Conservation (phyloP, 2,888 invertebrate species). For the Sicus ferrugineus region DNA sequence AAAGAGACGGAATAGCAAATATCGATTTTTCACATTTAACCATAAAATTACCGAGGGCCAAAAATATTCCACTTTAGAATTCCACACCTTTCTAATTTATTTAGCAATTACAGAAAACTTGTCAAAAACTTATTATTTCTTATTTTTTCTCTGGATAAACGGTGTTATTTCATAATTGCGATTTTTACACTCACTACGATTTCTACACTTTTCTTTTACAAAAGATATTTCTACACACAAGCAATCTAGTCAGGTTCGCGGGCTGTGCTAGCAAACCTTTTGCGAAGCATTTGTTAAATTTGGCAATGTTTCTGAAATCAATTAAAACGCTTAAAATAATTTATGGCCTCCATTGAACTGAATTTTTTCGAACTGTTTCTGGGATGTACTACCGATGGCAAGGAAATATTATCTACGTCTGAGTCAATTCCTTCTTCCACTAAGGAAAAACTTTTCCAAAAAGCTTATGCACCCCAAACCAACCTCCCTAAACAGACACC, state of each 20-base stretch:
- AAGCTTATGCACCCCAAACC: background rate
- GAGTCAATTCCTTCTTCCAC: constrained; percentile 42
- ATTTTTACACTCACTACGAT: no score
- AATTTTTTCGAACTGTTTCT: constrained; percentile 39
- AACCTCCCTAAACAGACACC: background rate
- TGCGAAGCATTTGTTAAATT: constrained; percentile 52
- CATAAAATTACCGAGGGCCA: no score
- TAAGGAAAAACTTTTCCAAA: constrained; percentile 9
- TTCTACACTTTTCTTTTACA: constrained; percentile 30
- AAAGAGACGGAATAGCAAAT: constrained; percentile 27
- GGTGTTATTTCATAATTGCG: no score
- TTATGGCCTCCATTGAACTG: no score
- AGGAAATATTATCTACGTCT: constrained; percentile 52
- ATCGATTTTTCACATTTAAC: constrained; percentile 40
- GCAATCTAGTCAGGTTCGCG: constrained; percentile 52
- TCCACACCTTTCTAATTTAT: background rate
- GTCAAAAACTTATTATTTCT: background rate
- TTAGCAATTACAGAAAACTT: background rate
- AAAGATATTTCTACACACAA: constrained; percentile 24
- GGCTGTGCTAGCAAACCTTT: constrained; percentile 47
- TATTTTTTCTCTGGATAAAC: background rate
- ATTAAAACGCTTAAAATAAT: constrained; percentile 21
- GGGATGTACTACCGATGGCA: constrained; percentile 45
- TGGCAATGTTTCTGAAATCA: constrained; percentile 28
- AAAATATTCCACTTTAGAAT: no score